Evolutionary conservation across 2,888 invertebrate genomes (phyloP), one percentile per base, ranked within the genome.

Genomic region (Metopia argyrocephala): DNA sequence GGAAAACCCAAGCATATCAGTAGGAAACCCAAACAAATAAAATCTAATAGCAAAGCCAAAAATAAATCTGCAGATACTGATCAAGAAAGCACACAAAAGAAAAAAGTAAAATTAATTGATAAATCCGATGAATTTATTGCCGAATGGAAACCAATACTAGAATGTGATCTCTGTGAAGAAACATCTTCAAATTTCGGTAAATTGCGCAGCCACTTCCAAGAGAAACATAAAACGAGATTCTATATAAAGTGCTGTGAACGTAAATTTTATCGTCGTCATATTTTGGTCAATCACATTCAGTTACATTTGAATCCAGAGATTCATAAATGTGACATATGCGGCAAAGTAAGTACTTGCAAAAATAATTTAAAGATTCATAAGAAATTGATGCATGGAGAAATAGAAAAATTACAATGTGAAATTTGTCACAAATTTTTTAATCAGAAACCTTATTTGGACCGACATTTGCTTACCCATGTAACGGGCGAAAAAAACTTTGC

Each of bases 261-360:
- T 21, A 84, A 83, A 59, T 84, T 83, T 52, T 61, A 61, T 6
- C 83, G 84, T 2, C 85, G 85, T 3, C 81, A 82, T 27, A 64
- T 81, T 1, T 68, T 86, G 5, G 84, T 84, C 1, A 83, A 85
- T 38, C 85, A 85, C 46, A 68, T 85, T 23, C 46, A 80, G 4
- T 21, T 83, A 0, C 85, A 86, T 28, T 52, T 84, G n/a, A 75
- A 86, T 78, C 84, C 85, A 0, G 83, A 85, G 15, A 66, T 70
- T 2, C 84, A 80, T 54, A 84, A 86, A 38, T 86, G 85, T 48
- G n/a, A 70, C 4, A 61, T 76, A 66, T 85, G 85, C 28, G 82
- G 82, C 5, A 74, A 70, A 31, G 74, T 80, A 23, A 74, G 83
- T 21, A 59, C 83, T 1, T 83, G 82, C 31, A 80, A 75, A 3